Evolutionary conservation across 53 echinoderm and acorn worm genomes (phyloP).

Genomic region (Paracentrotus lividus): DNA sequence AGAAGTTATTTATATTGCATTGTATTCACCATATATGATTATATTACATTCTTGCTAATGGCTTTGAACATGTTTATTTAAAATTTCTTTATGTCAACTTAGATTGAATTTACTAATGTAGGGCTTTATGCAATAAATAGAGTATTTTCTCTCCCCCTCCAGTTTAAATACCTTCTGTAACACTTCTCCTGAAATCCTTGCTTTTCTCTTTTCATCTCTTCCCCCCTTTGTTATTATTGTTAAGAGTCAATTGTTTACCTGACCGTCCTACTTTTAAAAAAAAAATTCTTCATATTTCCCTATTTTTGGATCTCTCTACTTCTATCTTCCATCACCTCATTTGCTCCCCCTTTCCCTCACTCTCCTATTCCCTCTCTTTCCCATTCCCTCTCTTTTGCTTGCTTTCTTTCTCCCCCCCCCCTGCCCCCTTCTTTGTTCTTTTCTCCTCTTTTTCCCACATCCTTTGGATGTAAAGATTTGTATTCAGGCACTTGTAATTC

Average conservation of each 20-base stretch:
- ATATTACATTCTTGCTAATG: conserved; percentile 1
- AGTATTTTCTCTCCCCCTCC: not conserved
- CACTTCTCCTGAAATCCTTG: not conserved
- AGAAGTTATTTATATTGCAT: not conserved
- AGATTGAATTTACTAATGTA: not conserved
- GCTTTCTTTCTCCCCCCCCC: not conserved
- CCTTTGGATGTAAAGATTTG: not conserved
- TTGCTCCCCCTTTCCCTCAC: not conserved
- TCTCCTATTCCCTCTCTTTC: not conserved
- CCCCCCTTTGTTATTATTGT: no score
- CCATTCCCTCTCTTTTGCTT: not conserved
- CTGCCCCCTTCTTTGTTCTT: not conserved
- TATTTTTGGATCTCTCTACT: not conserved
- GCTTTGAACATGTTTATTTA: not conserved
- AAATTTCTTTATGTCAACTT: not conserved
- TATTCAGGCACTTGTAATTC: conserved; percentile 18
- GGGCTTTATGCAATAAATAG: conserved; percentile 14
- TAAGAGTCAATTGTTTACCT: no score
- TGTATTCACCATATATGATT: not conserved
- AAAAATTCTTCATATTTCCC: not conserved
- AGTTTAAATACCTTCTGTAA: not conserved
- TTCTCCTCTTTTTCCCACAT: not conserved
- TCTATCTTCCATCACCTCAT: not conserved
- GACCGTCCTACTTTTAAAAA: no score
- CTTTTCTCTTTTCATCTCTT: not conserved